phyloP scores from a whole-genome alignment of 2,797 vertebrate species.

The Phoeniculus purpureus region DNA sequence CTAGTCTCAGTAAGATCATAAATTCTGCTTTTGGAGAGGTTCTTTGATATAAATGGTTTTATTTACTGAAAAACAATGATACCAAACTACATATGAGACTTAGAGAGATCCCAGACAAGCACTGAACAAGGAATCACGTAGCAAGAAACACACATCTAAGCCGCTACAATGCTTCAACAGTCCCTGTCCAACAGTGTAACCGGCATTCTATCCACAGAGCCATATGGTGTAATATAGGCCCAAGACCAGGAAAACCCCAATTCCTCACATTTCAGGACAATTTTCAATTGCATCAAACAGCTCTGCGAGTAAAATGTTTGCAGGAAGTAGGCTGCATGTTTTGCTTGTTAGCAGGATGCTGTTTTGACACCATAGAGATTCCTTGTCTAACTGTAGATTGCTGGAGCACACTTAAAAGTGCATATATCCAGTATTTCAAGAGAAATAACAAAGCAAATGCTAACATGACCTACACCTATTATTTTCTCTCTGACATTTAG shows the following conservation, averaged over 20 bases:
- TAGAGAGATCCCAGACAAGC: neutral
- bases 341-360: neutral
- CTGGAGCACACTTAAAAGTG: neutral
- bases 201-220: neutral
- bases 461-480: neutral
- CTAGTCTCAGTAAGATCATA: neutral
- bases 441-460: neutral
- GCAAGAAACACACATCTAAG: neutral
- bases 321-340: neutral
- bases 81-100: neutral
- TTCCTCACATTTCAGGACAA: constrained; percentile 9
- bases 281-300: neutral
- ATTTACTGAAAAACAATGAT: constrained; percentile 20
- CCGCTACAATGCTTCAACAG: neutral
- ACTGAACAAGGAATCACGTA: constrained; percentile 1
- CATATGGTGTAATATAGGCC: neutral
- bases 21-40: neutral
- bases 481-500: constrained; percentile 24
- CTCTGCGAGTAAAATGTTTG: constrained; percentile 11
- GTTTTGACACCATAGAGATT: neutral
- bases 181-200: neutral
- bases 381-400: constrained; percentile 1
- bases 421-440: neutral
- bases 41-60: constrained; percentile 26
- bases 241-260: neutral